Evolutionary conservation across 2,888 invertebrate species (phyloP), one percentile per base, ranked within the genome.

Genomic region (Phragmatobia fuliginosa): DNA sequence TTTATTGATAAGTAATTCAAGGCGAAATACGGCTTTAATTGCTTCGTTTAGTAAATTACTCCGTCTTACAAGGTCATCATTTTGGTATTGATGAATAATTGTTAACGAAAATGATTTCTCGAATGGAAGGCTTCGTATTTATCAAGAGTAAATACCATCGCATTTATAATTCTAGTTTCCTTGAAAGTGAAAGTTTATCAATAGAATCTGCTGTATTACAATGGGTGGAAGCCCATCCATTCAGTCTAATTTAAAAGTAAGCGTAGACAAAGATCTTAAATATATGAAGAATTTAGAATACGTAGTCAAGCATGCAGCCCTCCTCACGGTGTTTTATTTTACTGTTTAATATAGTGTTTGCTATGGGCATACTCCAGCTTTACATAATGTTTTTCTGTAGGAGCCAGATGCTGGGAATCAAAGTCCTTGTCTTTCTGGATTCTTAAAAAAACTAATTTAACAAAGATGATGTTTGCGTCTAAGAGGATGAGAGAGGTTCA

Each of bases 1-100:
- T 33, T 71, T 56, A 52, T 69, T 61, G 45, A 33, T 60, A 49
- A 38, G 21, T 62, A 41, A 45, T 41, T 56, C 56, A 56, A 56
- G 56, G 28, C 28, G 28, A 56, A 41, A 62, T 25, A 28, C 14
- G 45, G 1, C 3, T 31, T 45, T 28, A 56, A 16, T 56, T 56
- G 56, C 56, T 56, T 56, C 7, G 28, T 56, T 56, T 16, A 56
- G 28, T 14, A 16, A 56, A 28, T 28, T 28, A 28, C 56, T 28
- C 7, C 14, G 56, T 56, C 28, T 28, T 28, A 25, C 25, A 56
- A 14, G 28, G 56, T 14, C 52, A 25, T 28, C 7, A 2, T 56
- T 28, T 16, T 28, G 7, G 56, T 56, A 56, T 16, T 28, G 28
- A 14, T 52, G 2, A 28, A 56, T 11, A n/a, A 25, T 52, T 56